phyloP scores from a whole-genome alignment of 2,888 invertebrate species.

The Ephialtes manifestator region DNA sequence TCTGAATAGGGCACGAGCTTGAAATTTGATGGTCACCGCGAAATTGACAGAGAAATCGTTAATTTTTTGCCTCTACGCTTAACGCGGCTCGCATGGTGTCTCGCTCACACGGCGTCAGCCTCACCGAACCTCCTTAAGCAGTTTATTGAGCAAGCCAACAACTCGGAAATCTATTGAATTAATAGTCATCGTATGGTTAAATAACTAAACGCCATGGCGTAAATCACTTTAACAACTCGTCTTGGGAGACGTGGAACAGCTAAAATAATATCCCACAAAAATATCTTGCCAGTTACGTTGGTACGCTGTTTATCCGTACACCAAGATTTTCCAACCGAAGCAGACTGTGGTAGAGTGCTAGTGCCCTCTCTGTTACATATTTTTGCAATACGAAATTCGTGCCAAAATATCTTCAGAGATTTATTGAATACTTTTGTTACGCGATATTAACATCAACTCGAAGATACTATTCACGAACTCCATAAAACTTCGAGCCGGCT shows the following conservation, averaged over 20 bases:
- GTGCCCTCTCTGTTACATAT: slow-evolving; percentile 58
- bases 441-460: slow-evolving; percentile 52
- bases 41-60: too few species aligned
- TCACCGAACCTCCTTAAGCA: too few species aligned
- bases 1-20: too few species aligned
- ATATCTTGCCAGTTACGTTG: slow-evolving; percentile 59
- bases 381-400: slow-evolving; percentile 71
- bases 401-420: slow-evolving; percentile 74
- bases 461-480: slow-evolving; percentile 37
- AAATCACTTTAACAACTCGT: slow-evolving; percentile 57
- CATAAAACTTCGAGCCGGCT: slow-evolving; percentile 8
- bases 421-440: slow-evolving; percentile 75
- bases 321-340: slow-evolving; percentile 16
- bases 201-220: slow-evolving; percentile 49
- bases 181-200: slow-evolving; percentile 47
- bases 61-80: too few species aligned
- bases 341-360: background rate
- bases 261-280: slow-evolving; percentile 65
- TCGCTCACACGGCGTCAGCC: too few species aligned
- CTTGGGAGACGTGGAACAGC: slow-evolving; percentile 37
- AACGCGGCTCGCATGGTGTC: too few species aligned
- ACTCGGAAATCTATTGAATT: slow-evolving; percentile 30
- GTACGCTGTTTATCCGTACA: slow-evolving; percentile 12
- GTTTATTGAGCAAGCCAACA: slow-evolving; percentile 32
- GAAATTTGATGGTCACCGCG: too few species aligned